Evolutionary conservation across 64 coral and sea anemone species (phyloP).

Genomic region (Porites australiensis): DNA sequence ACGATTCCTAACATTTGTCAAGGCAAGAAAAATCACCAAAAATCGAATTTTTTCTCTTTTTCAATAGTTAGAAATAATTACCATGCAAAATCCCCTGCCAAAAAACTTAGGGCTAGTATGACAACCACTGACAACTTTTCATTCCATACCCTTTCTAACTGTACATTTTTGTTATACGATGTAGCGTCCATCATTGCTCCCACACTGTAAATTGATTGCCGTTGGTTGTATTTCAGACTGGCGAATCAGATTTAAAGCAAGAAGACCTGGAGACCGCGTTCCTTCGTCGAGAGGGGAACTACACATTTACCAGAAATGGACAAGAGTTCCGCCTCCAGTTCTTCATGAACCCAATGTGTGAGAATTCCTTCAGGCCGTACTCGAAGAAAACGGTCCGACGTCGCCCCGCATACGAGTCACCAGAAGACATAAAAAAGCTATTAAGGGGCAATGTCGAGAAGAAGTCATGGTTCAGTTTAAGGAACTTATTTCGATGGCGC

Average conservation of each 20-base stretch:
- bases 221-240: conserved; percentile 14
- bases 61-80: too few relatives aligned
- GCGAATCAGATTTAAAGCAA: conserved; percentile 54
- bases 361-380: conserved; percentile 83
- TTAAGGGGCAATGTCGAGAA: background rate
- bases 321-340: conserved; percentile 84
- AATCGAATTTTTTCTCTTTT: too few relatives aligned
- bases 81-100: too few relatives aligned
- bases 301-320: conserved; percentile 62
- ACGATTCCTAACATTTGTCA: too few relatives aligned
- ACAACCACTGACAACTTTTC: too few relatives aligned
- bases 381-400: conserved; percentile 51
- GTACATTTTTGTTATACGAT: too few relatives aligned
- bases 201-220: background rate
- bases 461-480: conserved; percentile 23
- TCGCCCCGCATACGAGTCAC: conserved; percentile 50
- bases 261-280: conserved; percentile 81
- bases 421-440: conserved; percentile 36
- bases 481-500: background rate
- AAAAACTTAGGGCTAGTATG: too few relatives aligned
- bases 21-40: too few relatives aligned
- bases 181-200: background rate
- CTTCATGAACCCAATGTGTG: conserved; percentile 90
- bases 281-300: conserved; percentile 76
- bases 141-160: too few relatives aligned